phyloP scores from a whole-genome alignment of 2,888 invertebrate species.

The Lordiphosa fenestrarum region DNA sequence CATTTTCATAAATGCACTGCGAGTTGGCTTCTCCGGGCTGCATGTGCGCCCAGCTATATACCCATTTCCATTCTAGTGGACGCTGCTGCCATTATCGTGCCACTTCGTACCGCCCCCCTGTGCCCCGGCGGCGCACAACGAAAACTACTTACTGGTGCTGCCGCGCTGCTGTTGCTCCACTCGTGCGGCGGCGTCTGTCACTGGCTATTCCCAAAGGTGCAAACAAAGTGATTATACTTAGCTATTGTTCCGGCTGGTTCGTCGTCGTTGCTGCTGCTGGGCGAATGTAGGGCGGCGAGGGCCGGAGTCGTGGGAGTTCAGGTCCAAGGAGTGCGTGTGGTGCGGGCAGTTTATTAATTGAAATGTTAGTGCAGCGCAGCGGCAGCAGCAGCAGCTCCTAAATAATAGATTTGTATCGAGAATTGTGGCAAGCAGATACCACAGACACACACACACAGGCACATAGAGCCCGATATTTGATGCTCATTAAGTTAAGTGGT shows the following conservation, averaged over 20 bases:
- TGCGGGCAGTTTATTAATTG: conserved; percentile 63
- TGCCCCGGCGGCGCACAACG: neutral
- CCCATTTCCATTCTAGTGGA: conserved; percentile 20
- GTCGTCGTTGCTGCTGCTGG: conserved; percentile 12
- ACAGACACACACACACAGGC: conserved; percentile 12
- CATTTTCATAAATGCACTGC: conserved; percentile 67
- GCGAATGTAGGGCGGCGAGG: conserved; percentile 26
- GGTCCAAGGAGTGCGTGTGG: conserved; percentile 26
- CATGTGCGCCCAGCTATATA: conserved; percentile 23
- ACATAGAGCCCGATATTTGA: conserved; percentile 67
- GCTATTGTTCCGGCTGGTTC: conserved; percentile 65
- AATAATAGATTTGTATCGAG: conserved; percentile 77
- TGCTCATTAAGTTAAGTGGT: conserved; percentile 79
- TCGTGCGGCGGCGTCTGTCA: conserved; percentile 65
- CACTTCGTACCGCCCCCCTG: neutral
- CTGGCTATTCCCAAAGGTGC: conserved; percentile 76
- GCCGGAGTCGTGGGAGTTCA: conserved; percentile 4
- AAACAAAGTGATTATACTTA: conserved; percentile 78
- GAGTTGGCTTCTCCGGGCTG: conserved; percentile 20
- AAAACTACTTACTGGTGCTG: conserved; percentile 6
- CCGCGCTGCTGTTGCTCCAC: conserved; percentile 28
- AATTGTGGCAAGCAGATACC: conserved; percentile 60
- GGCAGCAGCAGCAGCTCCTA: conserved; percentile 55
- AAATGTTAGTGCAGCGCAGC: conserved; percentile 60
- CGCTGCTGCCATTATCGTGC: conserved; percentile 19